Evolutionary conservation across 1,140 invertebrate species (phyloP), one percentile per base, ranked within the genome.

Genomic region (Pachyrhynchus sulphureomaculatus): DNA sequence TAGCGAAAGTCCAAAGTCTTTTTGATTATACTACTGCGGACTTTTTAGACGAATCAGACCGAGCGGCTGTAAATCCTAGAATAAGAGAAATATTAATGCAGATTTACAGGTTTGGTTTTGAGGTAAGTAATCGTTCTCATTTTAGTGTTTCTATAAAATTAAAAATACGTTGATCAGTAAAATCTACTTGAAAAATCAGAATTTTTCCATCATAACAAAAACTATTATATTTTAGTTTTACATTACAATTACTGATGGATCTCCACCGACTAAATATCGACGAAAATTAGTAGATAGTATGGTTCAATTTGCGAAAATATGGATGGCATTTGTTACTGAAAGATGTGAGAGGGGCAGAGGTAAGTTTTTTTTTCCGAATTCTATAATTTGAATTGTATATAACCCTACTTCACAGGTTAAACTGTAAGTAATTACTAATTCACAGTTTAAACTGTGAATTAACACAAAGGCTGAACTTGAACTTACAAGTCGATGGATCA

Each of bases 81-180:
- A 86, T 88, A 8, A 78, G 90, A 0, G 92, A 95, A 73, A 88
- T 94, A 26, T 78, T 95, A 34, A 86, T 93, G 75, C 91, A 93
- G 71, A 88, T 89, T 47, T 95, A 88, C 76, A 89, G 89, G 74
- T 91, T 93, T 77, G 91, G 89, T 1, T 96, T 95, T 77, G 92
- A 93, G 79, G 86, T 88, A 74, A 72, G 58, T 29, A 17, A 12
- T 41, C n/a, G n/a, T 29, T 51, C 1, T 23, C 15, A 17, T 62
- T n/a, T 20, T 2, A 12, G 5, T 17, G 29, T 49, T 18, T n/a
- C n/a, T n/a, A n/a, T n/a, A n/a, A n/a, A n/a, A n/a, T n/a, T n/a
- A n/a, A n/a, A n/a, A n/a, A n/a, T n/a, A n/a, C n/a, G n/a, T n/a
- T n/a, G n/a, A n/a, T n/a, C n/a, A n/a, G n/a, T n/a, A n/a, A n/a